Evolutionary conservation across 2,888 invertebrate genomes (phyloP), one percentile per base, ranked within the genome.

Genomic region (Clitarchus hookeri): DNA sequence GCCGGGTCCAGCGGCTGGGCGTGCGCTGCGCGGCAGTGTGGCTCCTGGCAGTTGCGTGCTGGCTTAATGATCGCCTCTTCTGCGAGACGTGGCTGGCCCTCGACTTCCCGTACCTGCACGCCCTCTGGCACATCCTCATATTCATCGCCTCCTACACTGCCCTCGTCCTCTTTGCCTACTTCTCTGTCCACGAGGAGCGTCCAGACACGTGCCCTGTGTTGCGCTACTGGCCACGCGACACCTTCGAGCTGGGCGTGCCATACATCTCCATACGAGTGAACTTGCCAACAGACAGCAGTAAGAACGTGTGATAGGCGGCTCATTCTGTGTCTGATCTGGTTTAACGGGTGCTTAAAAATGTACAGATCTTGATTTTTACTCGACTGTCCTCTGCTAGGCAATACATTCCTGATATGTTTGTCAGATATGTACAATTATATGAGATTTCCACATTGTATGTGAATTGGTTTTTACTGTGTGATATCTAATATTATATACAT

Each of bases 31-130:
- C 94, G 9, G 93, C 94, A 0, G 93, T 95, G 36, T 95, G 95
- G 93, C 90, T 94, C 25, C 90, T 96, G 27, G 96, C 96, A 0
- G 94, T 96, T 25, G 93, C 94, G 89, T 96, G 96, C 90, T 97
- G 97, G 97, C 91, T 96, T 78, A 94, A 95, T 89, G 97, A 96
- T 91, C 93, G 96, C 12, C 91, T 96, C 90, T 95, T 96, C 91
- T 97, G 97, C 91, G 95, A 96, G 89, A 94, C 95, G 26, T 96
- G 96, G 96, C 94, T 95, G 1, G 93, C 94, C 23, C 93, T 96
- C 19, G 94, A 95, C 91, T 96, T 97, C 89, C 96, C 96, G 0
- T 97, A 97, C 91, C 93, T 97, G 90, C 97, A 97, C 90, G 96
- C 96, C 19, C 93, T 96, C 26, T 97, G 97, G 97, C 97, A 97